Percentiles rank a stretch among this genome's conserved stretches.
Evolutionary conservation across 2,797 vertebrate species (phyloP).

Genomic region (Tenualosa thibaudeaui): DNA sequence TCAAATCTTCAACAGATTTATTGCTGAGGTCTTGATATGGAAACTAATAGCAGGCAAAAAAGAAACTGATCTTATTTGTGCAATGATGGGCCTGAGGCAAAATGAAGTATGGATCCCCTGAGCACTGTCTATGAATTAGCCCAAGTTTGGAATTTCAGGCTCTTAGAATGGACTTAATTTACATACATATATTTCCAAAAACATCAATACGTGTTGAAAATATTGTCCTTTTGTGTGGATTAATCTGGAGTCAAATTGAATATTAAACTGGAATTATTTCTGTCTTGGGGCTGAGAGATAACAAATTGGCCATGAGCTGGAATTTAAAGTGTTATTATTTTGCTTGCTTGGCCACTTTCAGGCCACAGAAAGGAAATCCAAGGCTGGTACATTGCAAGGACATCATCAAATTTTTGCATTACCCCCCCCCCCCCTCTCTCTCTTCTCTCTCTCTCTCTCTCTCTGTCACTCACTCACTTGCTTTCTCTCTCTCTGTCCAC

Average conservation of each 20-base stretch:
- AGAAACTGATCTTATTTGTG: constrained; percentile 20
- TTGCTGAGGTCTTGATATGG: neutral
- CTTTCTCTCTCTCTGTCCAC: neutral
- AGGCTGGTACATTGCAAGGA: constrained; percentile 20
- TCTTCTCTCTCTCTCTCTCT: neutral
- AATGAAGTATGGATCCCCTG: constrained; percentile 6
- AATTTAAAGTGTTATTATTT: constrained; percentile 25
- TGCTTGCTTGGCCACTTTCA: constrained; percentile 12
- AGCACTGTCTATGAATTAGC: neutral
- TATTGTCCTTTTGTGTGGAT: constrained; percentile 29
- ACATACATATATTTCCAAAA: neutral
- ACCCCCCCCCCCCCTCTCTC: neutral
- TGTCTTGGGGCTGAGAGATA: constrained; percentile 25
- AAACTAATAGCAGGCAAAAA: constrained; percentile 29
- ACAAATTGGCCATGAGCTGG: constrained; percentile 23
- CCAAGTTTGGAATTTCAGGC: neutral
- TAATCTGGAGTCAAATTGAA: constrained; percentile 28
- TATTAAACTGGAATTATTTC: constrained; percentile 3
- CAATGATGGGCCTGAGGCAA: neutral
- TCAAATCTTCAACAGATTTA: neutral
- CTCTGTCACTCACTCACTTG: neutral
- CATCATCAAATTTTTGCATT: constrained; percentile 32
- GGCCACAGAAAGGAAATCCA: neutral
- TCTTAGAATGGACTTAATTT: neutral
- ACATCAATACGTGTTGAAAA: constrained; percentile 27